Base-by-base conservation (phyloP, 2,888 invertebrate species). In the Eupithecia vulgata region DNA sequence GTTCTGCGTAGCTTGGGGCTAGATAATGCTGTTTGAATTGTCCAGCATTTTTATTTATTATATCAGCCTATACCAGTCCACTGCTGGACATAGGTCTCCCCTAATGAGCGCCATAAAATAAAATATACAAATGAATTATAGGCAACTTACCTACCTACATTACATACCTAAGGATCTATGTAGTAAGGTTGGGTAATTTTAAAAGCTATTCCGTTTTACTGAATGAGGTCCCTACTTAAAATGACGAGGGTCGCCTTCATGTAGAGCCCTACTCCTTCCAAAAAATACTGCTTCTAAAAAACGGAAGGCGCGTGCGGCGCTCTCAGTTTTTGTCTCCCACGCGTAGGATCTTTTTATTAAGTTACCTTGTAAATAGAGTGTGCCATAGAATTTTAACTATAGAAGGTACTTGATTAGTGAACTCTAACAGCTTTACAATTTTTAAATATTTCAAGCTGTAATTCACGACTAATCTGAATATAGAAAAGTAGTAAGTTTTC, bases 311-410 rank as follows among this genome's bases (percentile, higher is more conserved):
- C 85, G 80, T 83, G 83, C 85, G 84, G 84, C 78, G 80, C 78
- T 75, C 81, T 83, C 78, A 80, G 81, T 57, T 85, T 86, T 86
- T 85, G 81, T 83, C 76, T 72, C 72, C 79, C 74, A 82, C 75
- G 83, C 85, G 87, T 88, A 87, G 88, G 87, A 85, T 85, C 84
- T 87, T 89, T 88, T 90, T 90, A 86, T 90, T 84, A 85, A 83
- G 83, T 86, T 86, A 83, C 85, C 82, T 84, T 83, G 87, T 90
- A 88, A 30, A 90, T 87, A 86, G 87, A 17, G 78, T 82, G 83
- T 78, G 17, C 48, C 57, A 48, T 52, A 65, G 70, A 70, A 40
- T 52, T 35, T 34, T 7, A 7, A 65, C 17, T 64, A 37, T 37
- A n/a, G n/a, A 57, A 25, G 25, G 52, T 21, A 52, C 21, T 52